Percentiles rank a stretch among this genome's conserved stretches.
These are phyloP conservation scores for Trachelus iudaicus DNA, from an alignment of 2,888 invertebrate genomes.

Conservation along the genomic window DNA sequence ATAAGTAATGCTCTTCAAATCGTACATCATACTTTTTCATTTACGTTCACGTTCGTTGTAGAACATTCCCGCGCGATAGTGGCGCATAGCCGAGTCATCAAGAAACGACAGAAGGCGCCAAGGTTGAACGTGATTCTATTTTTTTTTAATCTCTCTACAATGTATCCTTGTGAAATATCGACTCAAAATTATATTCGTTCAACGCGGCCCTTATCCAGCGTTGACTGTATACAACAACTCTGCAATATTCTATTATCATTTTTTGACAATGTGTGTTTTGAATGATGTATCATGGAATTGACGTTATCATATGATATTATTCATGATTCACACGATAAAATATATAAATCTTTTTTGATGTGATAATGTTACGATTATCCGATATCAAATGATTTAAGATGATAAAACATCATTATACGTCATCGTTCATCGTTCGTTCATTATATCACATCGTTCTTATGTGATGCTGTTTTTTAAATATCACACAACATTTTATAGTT, in stretches of 20 bases:
- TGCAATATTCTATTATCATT: background rate
- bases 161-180: background rate
- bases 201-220: background rate
- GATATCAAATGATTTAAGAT: background rate
- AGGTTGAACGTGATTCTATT: background rate
- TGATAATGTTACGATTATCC: background rate
- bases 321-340: background rate
- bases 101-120: background rate
- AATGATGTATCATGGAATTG: background rate
- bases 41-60: background rate
- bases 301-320: background rate
- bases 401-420: background rate
- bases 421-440: background rate
- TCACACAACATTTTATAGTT: background rate
- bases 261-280: background rate
- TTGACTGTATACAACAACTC: background rate
- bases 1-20: background rate
- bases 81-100: background rate
- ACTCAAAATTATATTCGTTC: background rate
- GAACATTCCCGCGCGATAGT: background rate
- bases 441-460: background rate
- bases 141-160: background rate
- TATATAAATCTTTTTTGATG: background rate
- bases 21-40: background rate
- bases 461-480: background rate